A percentile compares a stretch with the other conserved stretches of the same genome.
Evolutionary conservation across 2,797 vertebrate species (phyloP).

Genomic region (Serranus cabrilla): DNA sequence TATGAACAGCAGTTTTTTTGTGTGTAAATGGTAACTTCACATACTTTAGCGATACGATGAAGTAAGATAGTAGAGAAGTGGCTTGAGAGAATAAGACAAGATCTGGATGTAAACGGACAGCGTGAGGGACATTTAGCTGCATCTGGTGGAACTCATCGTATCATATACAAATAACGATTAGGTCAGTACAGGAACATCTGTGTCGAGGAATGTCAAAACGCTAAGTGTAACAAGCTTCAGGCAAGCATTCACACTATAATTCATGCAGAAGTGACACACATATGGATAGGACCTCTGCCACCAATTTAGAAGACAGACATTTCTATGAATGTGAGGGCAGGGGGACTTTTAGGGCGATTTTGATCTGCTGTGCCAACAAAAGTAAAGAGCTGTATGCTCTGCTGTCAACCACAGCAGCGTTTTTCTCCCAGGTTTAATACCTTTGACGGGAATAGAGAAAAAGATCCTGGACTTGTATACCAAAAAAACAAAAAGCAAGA

Average conservation of each 20-base stretch:
- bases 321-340: conserved; percentile 48
- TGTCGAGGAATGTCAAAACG: conserved; percentile 19
- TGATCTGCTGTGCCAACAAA: conserved; percentile 55
- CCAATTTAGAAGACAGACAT: conserved; percentile 54
- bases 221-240: conserved; percentile 27
- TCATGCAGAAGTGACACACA: conserved; percentile 52
- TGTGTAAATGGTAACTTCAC: too few relatives aligned
- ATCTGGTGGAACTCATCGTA: not conserved
- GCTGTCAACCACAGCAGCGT: conserved; percentile 47
- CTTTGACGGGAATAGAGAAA: conserved; percentile 40
- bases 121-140: conserved; percentile 9
- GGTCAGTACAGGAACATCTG: conserved; percentile 20
- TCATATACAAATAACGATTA: conserved; percentile 9
- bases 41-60: not conserved
- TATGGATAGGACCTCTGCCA: conserved; percentile 57
- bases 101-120: conserved; percentile 20
- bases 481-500: conserved; percentile 35
- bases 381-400: conserved; percentile 24
- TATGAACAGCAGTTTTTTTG: not conserved
- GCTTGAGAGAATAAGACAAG: not conserved
- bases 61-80: not conserved
- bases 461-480: conserved; percentile 28
- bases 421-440: conserved; percentile 56
- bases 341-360: conserved; percentile 48
- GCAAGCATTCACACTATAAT: conserved; percentile 46